Evolutionary conservation across 1,140 invertebrate genomes (phyloP).

Genomic region (Nephila pilipes): DNA sequence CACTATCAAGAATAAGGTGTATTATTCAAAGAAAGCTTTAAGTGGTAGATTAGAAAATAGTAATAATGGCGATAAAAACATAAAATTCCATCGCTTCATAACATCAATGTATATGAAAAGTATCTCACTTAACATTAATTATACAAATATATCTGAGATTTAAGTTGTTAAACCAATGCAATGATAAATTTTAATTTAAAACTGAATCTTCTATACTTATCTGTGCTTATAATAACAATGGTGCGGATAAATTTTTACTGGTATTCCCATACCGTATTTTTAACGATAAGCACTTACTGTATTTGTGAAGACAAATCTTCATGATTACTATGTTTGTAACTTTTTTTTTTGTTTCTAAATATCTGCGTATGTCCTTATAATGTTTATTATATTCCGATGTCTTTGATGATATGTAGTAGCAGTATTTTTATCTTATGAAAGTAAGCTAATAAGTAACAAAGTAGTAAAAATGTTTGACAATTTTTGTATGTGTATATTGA

Average conservation of each 20-base stretch:
- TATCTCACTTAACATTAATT: too few species aligned
- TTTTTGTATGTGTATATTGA: background rate
- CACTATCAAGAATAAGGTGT: too few species aligned
- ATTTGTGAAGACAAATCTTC: background rate
- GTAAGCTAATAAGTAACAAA: too few species aligned
- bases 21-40: too few species aligned
- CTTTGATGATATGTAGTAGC: background rate
- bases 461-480: too few species aligned
- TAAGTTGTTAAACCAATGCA: background rate
- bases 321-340: background rate
- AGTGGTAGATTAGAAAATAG: too few species aligned
- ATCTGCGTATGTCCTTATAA: background rate
- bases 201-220: background rate
- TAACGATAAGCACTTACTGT: background rate
- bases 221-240: background rate
- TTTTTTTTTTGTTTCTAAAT: background rate
- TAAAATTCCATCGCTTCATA: too few species aligned
- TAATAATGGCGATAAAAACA: too few species aligned
- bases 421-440: too few species aligned
- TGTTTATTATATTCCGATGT: background rate
- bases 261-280: background rate
- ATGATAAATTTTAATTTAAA: background rate
- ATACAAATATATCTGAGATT: too few species aligned
- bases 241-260: background rate
- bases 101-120: too few species aligned